phyloP scores from a whole-genome alignment of 2,797 vertebrate species.

The Garrulus glandarius region DNA sequence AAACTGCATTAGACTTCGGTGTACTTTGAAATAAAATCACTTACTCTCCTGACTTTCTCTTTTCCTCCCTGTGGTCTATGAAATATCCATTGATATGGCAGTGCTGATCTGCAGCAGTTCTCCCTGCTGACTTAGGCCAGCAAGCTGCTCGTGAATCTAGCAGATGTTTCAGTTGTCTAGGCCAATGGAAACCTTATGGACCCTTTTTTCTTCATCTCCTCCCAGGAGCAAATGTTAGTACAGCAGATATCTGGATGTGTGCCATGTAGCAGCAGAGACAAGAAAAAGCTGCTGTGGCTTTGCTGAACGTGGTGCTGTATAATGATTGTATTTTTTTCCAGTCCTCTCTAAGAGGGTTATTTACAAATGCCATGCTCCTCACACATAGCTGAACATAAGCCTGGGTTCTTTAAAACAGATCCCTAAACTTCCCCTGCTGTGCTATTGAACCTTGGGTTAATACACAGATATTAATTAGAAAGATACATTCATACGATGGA shows the following conservation, averaged over 20 bases:
- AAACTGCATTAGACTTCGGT: background rate
- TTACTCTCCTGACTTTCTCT: slow-evolving; percentile 26
- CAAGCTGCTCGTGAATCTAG: slow-evolving; percentile 71
- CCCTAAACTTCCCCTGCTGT: background rate
- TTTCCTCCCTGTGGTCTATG: slow-evolving; percentile 1
- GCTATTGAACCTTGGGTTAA: background rate
- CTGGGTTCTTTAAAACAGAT: background rate
- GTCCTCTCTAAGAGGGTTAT: background rate
- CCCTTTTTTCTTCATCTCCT: slow-evolving; percentile 64
- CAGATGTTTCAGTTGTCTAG: slow-evolving; percentile 76
- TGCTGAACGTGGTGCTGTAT: background rate
- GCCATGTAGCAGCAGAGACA: slow-evolving; percentile 47
- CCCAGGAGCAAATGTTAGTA: slow-evolving; percentile 74
- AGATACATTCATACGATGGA: background rate
- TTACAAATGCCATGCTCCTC: background rate
- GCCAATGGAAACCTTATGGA: slow-evolving; percentile 75
- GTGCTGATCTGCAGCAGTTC: slow-evolving; percentile 45
- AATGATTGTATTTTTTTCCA: background rate
- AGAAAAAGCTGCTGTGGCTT: slow-evolving; percentile 29
- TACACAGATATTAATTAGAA: background rate
- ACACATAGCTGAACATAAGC: background rate
- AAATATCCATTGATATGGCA: slow-evolving; percentile 65
- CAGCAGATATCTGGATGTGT: slow-evolving; percentile 63
- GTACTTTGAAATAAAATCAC: slow-evolving; percentile 38
- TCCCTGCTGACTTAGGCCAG: slow-evolving; percentile 67